phyloP scores from a whole-genome alignment of 2,113 vertebrate genomes.

The Chrysemys picta region DNA sequence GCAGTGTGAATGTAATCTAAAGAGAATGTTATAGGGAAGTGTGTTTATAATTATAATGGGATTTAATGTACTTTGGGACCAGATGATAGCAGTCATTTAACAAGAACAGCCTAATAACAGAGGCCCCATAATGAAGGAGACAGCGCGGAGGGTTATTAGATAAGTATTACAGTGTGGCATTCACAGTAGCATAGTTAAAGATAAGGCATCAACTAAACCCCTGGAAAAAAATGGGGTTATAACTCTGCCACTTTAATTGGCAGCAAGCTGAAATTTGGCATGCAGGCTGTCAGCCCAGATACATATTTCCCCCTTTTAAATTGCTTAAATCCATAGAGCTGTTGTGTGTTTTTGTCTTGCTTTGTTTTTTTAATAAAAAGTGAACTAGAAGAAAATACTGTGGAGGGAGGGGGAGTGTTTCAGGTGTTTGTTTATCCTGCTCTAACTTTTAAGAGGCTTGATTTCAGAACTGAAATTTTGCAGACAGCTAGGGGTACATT shows the following conservation, averaged over 20 bases:
- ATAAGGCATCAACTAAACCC: conserved; percentile 47
- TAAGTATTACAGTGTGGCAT: not conserved
- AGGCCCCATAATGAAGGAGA: conserved; percentile 55
- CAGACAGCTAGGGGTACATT: conserved; percentile 55
- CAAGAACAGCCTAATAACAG: conserved; percentile 73
- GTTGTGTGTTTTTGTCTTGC: not conserved
- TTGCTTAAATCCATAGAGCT: not conserved
- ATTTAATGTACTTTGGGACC: conserved; percentile 83
- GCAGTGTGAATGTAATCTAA: conserved; percentile 77
- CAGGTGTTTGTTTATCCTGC: conserved; percentile 62
- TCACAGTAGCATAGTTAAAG: not conserved
- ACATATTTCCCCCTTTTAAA: not conserved
- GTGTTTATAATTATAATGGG: conserved; percentile 85
- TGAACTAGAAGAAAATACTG: not conserved
- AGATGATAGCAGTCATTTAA: conserved; percentile 80
- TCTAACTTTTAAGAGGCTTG: conserved; percentile 53
- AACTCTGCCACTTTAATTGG: conserved; percentile 35
- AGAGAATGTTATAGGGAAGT: conserved; percentile 76
- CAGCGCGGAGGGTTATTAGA: conserved; percentile 44
- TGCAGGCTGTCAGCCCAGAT: not conserved
- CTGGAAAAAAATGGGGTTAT: not conserved
- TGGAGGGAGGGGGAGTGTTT: not conserved
- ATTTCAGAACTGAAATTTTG: conserved; percentile 69
- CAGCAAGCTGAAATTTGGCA: not conserved
- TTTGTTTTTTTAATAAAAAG: conserved; percentile 21